phyloP scores from a whole-genome alignment of 2,113 vertebrate genomes.

The Oreocharis arfaki region DNA sequence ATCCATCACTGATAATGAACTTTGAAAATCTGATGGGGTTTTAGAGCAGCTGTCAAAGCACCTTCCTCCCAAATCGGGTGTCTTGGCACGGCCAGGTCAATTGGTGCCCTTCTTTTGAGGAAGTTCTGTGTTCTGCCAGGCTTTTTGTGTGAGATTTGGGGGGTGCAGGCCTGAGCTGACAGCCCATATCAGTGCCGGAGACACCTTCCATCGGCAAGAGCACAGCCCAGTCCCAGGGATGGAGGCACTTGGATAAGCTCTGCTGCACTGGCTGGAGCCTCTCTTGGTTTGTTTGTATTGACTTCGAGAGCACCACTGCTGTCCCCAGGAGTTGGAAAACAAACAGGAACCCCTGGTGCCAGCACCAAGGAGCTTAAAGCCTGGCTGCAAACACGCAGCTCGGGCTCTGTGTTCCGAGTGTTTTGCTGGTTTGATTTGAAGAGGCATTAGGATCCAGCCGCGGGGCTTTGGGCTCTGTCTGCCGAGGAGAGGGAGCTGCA shows the following conservation, averaged over 20 bases:
- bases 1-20: rapidly evolving
- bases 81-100: rapidly evolving
- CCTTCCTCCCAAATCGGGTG: background rate
- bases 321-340: background rate
- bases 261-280: background rate
- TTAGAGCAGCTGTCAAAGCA: background rate
- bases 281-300: background rate
- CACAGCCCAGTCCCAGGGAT: rapidly evolving
- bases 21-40: background rate
- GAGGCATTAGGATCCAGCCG: background rate
- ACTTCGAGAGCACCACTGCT: background rate
- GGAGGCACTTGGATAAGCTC: background rate
- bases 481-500: background rate
- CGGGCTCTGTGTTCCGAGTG: background rate
- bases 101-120: background rate
- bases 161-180: background rate
- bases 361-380: background rate
- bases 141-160: background rate
- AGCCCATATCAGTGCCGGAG: background rate
- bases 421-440: background rate
- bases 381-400: background rate
- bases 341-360: background rate
- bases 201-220: background rate
- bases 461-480: background rate
- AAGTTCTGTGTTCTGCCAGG: background rate